Percentiles rank a stretch among this genome's conserved stretches.
These are phyloP conservation scores for Schizotus pectinicornis DNA, from an alignment of 2,888 invertebrate species.

Conservation along the genomic window DNA sequence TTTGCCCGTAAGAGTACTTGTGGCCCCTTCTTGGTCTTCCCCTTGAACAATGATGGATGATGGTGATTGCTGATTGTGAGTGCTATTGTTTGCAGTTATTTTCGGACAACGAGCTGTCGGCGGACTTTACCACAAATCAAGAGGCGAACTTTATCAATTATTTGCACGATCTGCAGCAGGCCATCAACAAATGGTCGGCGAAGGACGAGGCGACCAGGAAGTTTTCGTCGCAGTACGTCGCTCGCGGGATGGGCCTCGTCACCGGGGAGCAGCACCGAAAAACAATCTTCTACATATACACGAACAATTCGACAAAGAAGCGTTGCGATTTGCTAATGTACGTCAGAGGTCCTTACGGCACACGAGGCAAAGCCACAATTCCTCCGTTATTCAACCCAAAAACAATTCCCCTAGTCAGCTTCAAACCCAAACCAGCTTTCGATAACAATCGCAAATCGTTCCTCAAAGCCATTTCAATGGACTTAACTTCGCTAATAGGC, in stretches of 20 bases:
- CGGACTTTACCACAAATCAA: constrained; percentile 61
- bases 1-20: too few relatives aligned
- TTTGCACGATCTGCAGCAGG: constrained; percentile 59
- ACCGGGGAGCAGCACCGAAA: constrained; percentile 65
- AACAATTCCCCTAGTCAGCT: constrained; percentile 25
- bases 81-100: constrained; percentile 62
- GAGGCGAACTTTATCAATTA: constrained; percentile 65
- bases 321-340: constrained; percentile 46
- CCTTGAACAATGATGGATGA: too few relatives aligned
- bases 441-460: constrained; percentile 25
- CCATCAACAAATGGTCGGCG: constrained; percentile 42
- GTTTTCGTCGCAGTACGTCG: constrained; percentile 62
- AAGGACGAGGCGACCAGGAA: constrained; percentile 33
- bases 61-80: neutral
- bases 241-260: constrained; percentile 66
- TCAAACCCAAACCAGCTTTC: constrained; percentile 15
- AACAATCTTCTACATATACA: constrained; percentile 66
- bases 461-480: constrained; percentile 29
- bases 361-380: constrained; percentile 44
- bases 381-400: constrained; percentile 34
- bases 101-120: constrained; percentile 62
- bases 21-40: too few relatives aligned
- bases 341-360: constrained; percentile 52
- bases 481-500: constrained; percentile 29
- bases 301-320: constrained; percentile 35